Percentiles rank a stretch among this genome's conserved stretches.
Evolutionary conservation across 2,113 vertebrate genomes (phyloP).

Genomic region (Labeo rohita): DNA sequence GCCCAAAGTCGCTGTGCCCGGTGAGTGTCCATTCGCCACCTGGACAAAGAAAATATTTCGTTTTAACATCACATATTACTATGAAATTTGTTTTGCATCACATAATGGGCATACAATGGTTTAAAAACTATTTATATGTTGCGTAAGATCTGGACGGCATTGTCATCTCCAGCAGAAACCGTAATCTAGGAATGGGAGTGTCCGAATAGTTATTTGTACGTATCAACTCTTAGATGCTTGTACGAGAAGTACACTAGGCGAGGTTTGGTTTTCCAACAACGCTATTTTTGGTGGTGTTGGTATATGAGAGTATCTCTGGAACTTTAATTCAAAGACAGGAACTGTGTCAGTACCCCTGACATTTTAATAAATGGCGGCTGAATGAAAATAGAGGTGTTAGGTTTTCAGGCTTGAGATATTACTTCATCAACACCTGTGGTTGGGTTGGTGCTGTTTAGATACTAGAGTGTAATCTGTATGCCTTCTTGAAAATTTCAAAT

Average conservation of each 20-base stretch:
- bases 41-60: slow-evolving; percentile 7
- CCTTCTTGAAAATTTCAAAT: background rate
- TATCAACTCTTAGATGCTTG: background rate
- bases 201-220: background rate
- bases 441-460: background rate
- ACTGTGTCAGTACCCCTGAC: background rate
- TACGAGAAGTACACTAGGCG: background rate
- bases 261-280: background rate
- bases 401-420: background rate
- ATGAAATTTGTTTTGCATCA: background rate
- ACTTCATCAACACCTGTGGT: slow-evolving; percentile 3
- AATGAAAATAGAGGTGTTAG: slow-evolving; percentile 24
- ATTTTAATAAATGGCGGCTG: slow-evolving; percentile 2
- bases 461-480: background rate
- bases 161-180: background rate
- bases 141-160: background rate
- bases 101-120: background rate
- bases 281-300: background rate
- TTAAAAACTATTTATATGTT: background rate
- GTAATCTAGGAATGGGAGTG: slow-evolving; percentile 3
- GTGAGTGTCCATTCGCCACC: slow-evolving; percentile 73
- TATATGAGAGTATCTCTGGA: background rate
- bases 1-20: slow-evolving; percentile 78
- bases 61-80: background rate
- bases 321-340: background rate